These are phyloP conservation scores for Lipophrys pholis DNA, from an alignment of 2,113 vertebrate genomes.

Conservation along the genomic window DNA sequence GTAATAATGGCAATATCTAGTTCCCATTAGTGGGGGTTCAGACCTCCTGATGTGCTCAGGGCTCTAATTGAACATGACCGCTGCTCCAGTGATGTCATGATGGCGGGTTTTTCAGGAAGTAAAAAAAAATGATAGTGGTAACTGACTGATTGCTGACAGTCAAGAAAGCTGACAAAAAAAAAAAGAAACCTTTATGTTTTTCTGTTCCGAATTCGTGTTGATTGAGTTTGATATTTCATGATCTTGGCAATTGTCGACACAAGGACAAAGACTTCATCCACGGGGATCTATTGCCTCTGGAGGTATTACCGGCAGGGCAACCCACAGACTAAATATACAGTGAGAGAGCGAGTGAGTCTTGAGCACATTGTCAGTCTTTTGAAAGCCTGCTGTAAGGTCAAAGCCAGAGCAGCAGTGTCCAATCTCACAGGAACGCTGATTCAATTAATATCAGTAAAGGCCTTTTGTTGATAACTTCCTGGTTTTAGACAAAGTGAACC, in stretches of 20 bases:
- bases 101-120: slow-evolving; percentile 40
- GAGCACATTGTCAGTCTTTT: slow-evolving; percentile 20
- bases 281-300: slow-evolving; percentile 51
- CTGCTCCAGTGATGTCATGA: slow-evolving; percentile 67
- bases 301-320: slow-evolving; percentile 38
- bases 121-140: slow-evolving; percentile 31
- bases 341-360: slow-evolving; percentile 30
- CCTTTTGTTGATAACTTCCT: slow-evolving; percentile 59
- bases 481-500: slow-evolving; percentile 50
- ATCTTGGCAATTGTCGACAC: slow-evolving; percentile 51
- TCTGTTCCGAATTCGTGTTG: slow-evolving; percentile 52
- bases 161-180: slow-evolving; percentile 43
- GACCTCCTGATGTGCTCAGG: slow-evolving; percentile 48
- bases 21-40: slow-evolving; percentile 63
- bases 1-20: slow-evolving; percentile 60
- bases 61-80: slow-evolving; percentile 66
- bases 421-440: slow-evolving; percentile 57
- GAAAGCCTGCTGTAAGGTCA: slow-evolving; percentile 59
- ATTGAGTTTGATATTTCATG: slow-evolving; percentile 66
- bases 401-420: slow-evolving; percentile 53
- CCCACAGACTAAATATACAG: slow-evolving; percentile 47
- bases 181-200: slow-evolving; percentile 32
- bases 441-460: slow-evolving; percentile 52
- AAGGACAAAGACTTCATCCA: slow-evolving; percentile 50
- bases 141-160: slow-evolving; percentile 42